Percentiles rank a stretch among this genome's conserved stretches.
Conservation (phyloP, 2,797 vertebrate species). For the Tamandua tetradactyla region DNA sequence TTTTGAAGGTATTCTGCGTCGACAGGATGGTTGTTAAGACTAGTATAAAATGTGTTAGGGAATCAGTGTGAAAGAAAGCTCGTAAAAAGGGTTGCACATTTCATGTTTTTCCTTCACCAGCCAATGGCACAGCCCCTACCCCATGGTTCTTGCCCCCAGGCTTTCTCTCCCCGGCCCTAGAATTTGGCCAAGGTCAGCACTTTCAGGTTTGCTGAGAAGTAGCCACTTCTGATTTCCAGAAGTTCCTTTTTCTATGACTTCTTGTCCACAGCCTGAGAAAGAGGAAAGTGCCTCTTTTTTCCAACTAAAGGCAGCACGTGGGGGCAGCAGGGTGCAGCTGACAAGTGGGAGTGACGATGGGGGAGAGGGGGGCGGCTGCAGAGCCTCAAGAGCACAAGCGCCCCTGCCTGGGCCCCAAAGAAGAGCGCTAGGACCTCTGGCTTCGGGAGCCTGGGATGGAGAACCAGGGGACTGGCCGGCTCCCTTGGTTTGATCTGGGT, state of each 20-base stretch:
- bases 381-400: neutral
- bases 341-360: neutral
- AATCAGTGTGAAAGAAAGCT: neutral
- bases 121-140: neutral
- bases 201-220: neutral
- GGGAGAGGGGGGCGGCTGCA: too few species aligned
- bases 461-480: neutral
- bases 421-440: neutral
- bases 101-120: neutral
- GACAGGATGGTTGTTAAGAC: neutral
- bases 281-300: slow-evolving; percentile 31
- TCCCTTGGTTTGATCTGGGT: neutral
- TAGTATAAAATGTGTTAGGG: neutral
- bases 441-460: neutral
- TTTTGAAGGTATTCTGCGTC: neutral
- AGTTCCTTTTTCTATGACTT: slow-evolving; percentile 66
- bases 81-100: neutral
- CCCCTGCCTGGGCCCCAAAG: neutral
- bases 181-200: neutral
- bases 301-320: neutral
- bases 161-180: slow-evolving; percentile 2
- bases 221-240: slow-evolving; percentile 46
- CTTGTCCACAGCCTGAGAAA: slow-evolving; percentile 46
- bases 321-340: neutral
- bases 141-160: neutral